These are phyloP conservation scores for Streblospio benedicti DNA, from an alignment of 1,140 invertebrate species.

Conservation along the genomic window DNA sequence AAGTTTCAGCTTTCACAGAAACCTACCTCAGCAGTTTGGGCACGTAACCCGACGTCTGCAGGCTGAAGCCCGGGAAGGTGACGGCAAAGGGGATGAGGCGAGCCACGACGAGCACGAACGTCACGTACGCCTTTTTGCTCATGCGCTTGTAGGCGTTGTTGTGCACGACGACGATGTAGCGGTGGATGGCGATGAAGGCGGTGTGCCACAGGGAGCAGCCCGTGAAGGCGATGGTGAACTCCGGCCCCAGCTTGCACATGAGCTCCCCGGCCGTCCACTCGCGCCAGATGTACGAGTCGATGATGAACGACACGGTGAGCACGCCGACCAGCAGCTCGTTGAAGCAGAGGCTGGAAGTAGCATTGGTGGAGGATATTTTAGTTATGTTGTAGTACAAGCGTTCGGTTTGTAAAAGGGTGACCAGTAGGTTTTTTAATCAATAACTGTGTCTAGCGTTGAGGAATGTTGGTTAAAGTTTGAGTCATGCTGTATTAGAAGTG, in stretches of 20 bases:
- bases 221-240: conserved; percentile 40
- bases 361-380: too few species aligned
- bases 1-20: too few species aligned
- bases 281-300: conserved; percentile 38
- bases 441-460: too few species aligned
- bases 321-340: conserved; percentile 45
- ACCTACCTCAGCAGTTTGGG: conserved; percentile 41
- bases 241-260: conserved; percentile 37
- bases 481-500: too few species aligned
- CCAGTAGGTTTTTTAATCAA: too few species aligned
- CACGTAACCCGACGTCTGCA: conserved; percentile 39
- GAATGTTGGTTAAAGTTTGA: too few species aligned
- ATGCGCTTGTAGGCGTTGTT: conserved; percentile 43
- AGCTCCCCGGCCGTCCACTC: conserved; percentile 33
- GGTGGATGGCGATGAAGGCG: conserved; percentile 43
- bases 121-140: conserved; percentile 39
- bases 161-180: conserved; percentile 43
- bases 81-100: conserved; percentile 39
- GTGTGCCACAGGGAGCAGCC: conserved; percentile 45
- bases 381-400: too few species aligned
- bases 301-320: conserved; percentile 42
- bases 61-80: conserved; percentile 37
- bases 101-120: conserved; percentile 37
- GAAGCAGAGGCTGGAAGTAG: conserved; percentile 44
- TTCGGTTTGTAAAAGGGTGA: too few species aligned